These are phyloP conservation scores for Helleia helle DNA, from an alignment of 2,888 invertebrate species.

Conservation along the genomic window DNA sequence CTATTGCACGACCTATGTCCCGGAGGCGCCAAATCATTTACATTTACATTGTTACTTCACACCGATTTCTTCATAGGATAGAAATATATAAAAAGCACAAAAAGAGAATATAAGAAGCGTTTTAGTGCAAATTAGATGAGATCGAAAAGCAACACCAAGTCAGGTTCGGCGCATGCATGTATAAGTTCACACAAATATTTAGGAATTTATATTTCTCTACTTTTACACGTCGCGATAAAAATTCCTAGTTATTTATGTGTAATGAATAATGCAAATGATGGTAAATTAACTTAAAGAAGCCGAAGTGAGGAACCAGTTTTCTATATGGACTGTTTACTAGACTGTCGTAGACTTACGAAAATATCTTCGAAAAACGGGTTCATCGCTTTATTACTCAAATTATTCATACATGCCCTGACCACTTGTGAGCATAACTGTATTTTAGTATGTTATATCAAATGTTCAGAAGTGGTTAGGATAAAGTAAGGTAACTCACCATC, in stretches of 20 bases:
- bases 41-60: conserved; percentile 38
- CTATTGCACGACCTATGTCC: conserved; percentile 50
- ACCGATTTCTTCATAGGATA: conserved; percentile 63
- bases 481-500: conserved; percentile 76
- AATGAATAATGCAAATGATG: conserved; percentile 16
- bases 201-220: conserved; percentile 10
- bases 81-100: conserved; percentile 34
- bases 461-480: neutral
- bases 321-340: neutral
- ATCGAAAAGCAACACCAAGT: conserved; percentile 37
- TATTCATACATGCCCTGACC: conserved; percentile 5
- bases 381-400: neutral
- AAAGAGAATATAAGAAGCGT: conserved; percentile 40
- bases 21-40: conserved; percentile 68
- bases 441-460: neutral
- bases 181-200: conserved; percentile 27
- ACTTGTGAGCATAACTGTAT: neutral
- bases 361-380: neutral
- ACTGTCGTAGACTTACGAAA: too few species aligned
- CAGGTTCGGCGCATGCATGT: conserved; percentile 26
- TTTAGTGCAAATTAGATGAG: conserved; percentile 44
- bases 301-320: conserved; percentile 12
- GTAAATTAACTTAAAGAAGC: conserved; percentile 16
- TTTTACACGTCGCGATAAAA: neutral
- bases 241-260: conserved; percentile 17